Base-by-base conservation (phyloP, 2,888 invertebrate genomes). In the Phyto melanocephala region DNA sequence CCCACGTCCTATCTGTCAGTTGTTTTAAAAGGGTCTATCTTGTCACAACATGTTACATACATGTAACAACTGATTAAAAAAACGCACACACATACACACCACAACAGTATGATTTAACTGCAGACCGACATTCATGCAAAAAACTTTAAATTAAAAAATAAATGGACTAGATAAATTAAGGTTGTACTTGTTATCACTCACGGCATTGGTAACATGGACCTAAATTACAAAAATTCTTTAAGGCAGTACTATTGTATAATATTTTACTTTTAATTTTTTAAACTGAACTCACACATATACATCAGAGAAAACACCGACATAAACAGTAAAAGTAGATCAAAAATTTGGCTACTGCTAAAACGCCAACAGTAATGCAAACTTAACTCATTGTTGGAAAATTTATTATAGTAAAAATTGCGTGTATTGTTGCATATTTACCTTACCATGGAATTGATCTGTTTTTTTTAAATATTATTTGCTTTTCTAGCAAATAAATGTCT, bases 1-100 rank as follows among this genome's bases (percentile, higher is more conserved):
- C 81, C 81, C 81, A 81, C 81, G 81, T 76, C 63, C 50, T 81
- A 76, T 77, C 81, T 81, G 81, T 76, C 81, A 81, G 71, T 81
- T 81, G 65, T 60, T 76, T 76, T 65, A 71, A 81, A 81, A 81
- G 81, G 81, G 81, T 60, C 76, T 81, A 67, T 81, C 81, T 81
- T 81, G 81, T 81, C 71, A 77, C 76, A 76, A 80, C 76, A 80
- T 80, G 79, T 60, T 58, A 24, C 40, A 72, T 40, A 65, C 52
- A 54, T 58, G 58, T 72, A 72, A 65, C 65, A 72, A 79, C 72
- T 67, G 72, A 74, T 74, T 74, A 24, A 68, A 60, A 33, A 68
- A 60, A 47, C 60, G 37, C 3, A 72, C n/a, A 67, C 8, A 67
- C 33, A 15, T 1, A 37, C 13, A 37, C 11, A 37, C 0, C n/a